A percentile compares a stretch with the other conserved stretches of the same genome.
phyloP scores from a whole-genome alignment of 2,113 vertebrate species.

The Notiomystis cincta region DNA sequence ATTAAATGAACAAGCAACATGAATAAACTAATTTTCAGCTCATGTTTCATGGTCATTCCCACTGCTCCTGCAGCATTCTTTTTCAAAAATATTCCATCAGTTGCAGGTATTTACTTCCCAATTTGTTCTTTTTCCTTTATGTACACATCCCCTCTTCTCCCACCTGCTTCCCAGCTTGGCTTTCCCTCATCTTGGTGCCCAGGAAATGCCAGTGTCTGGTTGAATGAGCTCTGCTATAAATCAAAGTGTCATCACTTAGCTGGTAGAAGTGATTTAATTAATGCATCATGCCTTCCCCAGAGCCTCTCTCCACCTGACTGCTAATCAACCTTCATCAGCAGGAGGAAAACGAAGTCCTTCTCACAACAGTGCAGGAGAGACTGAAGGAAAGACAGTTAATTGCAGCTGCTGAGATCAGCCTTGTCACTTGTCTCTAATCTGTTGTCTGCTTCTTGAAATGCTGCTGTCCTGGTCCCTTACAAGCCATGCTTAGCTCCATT shows the following conservation, averaged over 20 bases:
- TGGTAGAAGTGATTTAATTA: slow-evolving; percentile 79
- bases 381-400: slow-evolving; percentile 58
- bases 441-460: background rate
- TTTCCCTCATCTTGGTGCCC: slow-evolving; percentile 55
- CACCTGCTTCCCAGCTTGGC: slow-evolving; percentile 50
- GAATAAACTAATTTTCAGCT: background rate
- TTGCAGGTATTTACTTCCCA: background rate
- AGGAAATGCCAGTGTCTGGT: slow-evolving; percentile 66
- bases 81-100: background rate
- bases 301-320: slow-evolving; percentile 73
- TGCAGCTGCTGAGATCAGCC: slow-evolving; percentile 37
- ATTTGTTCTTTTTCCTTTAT: background rate
- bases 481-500: slow-evolving; percentile 22
- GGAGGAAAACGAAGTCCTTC: slow-evolving; percentile 46
- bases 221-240: slow-evolving; percentile 75
- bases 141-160: background rate
- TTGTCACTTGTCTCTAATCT: slow-evolving; percentile 62
- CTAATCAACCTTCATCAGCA: slow-evolving; percentile 77
- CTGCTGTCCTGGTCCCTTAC: background rate
- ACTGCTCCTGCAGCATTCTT: background rate
- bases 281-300: slow-evolving; percentile 66
- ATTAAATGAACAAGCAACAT: background rate
- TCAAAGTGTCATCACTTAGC: slow-evolving; percentile 80
- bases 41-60: background rate
- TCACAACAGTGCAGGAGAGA: slow-evolving; percentile 4